phyloP scores from a whole-genome alignment of 2,797 vertebrate species.

The Menidia menidia region DNA sequence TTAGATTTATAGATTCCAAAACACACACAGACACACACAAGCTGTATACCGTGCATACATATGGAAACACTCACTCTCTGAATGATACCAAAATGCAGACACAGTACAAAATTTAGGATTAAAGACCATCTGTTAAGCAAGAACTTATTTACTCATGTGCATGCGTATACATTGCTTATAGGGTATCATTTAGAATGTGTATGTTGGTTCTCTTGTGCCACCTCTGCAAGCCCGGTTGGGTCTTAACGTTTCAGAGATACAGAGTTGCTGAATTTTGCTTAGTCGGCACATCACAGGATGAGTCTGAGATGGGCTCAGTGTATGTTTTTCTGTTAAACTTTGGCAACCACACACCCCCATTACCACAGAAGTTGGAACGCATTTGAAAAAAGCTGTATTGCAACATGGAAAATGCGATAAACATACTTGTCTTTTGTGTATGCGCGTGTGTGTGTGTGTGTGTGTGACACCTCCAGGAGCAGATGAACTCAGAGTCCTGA shows the following conservation, averaged over 20 bases:
- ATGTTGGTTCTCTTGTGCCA: neutral
- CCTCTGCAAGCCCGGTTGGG: neutral
- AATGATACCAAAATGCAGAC: constrained; percentile 6
- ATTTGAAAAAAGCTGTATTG: neutral
- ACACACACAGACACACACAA: constrained; percentile 6
- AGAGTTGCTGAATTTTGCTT: neutral
- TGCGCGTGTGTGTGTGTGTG: too few species aligned
- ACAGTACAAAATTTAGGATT: constrained; percentile 25
- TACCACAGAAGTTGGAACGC: neutral
- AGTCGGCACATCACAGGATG: neutral
- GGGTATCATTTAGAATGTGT: constrained; percentile 1
- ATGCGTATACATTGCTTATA: neutral
- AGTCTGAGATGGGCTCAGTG: neutral
- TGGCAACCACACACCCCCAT: neutral
- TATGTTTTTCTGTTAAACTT: neutral
- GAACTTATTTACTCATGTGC: constrained; percentile 15
- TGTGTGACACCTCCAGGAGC: too few species aligned
- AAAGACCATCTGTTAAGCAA: constrained; percentile 22
- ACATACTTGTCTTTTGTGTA: too few species aligned
- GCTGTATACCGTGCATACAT: neutral
- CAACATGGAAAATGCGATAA: too few species aligned
- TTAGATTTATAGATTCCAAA: constrained; percentile 17
- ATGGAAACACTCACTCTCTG: constrained; percentile 7
- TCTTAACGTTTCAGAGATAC: neutral
- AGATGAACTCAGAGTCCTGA: too few species aligned